phyloP scores from a whole-genome alignment of 1,140 invertebrate species.

The Pseudobourletiella spinata region DNA sequence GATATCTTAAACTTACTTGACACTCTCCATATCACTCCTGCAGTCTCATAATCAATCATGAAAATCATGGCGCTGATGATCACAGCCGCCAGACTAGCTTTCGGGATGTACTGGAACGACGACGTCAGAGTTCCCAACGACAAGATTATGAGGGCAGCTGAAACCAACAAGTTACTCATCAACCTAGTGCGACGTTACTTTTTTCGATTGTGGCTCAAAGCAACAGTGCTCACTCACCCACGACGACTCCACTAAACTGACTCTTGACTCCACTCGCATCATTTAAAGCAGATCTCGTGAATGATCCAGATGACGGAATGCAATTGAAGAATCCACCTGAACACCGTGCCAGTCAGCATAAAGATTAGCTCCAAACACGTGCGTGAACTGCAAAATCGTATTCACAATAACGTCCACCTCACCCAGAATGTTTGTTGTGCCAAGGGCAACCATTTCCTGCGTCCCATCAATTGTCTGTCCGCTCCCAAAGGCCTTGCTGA shows the following conservation, averaged over 20 bases:
- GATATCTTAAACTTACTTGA: no score
- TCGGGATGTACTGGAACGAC: conserved; percentile 39
- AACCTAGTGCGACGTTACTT: no score
- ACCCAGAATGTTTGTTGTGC: conserved; percentile 64
- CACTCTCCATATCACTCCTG: conserved; percentile 76
- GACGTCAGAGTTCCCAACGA: conserved; percentile 20
- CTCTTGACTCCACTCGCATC: conserved; percentile 81
- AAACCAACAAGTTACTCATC: no score
- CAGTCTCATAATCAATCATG: conserved; percentile 81
- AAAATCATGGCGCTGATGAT: conserved; percentile 76
- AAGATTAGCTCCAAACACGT: no score
- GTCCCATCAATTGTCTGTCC: no score
- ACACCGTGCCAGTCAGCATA: no score
- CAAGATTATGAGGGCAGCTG: conserved; percentile 24
- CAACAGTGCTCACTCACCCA: conserved; percentile 35
- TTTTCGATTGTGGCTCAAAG: no score
- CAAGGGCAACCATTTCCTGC: conserved; percentile 41
- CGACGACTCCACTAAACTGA: conserved; percentile 63
- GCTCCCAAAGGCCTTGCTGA: conserved; percentile 64
- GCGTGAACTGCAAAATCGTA: no score
- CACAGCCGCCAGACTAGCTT: no score
- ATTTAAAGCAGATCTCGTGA: conserved; percentile 82
- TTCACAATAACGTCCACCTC: no score
- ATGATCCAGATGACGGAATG: conserved; percentile 79
- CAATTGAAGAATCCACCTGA: conserved; percentile 60